Conservation (phyloP, 2,113 vertebrate genomes). For the Rhabdornis inornatus region DNA sequence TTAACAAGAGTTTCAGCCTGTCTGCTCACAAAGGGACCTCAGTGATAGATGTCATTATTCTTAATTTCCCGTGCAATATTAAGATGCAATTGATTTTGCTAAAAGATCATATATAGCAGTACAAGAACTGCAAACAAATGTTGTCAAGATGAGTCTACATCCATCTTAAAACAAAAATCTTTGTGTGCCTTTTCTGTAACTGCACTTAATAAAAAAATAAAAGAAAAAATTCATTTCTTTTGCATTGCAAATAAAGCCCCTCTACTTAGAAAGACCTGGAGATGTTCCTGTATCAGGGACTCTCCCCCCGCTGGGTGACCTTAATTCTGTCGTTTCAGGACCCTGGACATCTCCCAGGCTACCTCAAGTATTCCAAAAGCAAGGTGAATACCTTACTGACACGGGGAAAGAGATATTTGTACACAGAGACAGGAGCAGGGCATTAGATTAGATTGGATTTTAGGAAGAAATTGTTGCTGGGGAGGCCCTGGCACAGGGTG, state of each 20-base stretch:
- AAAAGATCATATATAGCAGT: neutral
- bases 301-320: neutral
- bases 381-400: accelerated
- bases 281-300: neutral
- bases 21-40: neutral
- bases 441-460: neutral
- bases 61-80: neutral
- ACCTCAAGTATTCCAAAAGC: neutral
- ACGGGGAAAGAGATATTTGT: accelerated
- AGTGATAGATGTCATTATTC: neutral
- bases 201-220: neutral
- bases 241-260: neutral
- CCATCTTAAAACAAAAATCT: neutral
- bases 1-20: neutral
- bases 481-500: neutral
- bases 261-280: neutral
- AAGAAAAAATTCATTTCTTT: neutral
- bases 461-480: neutral
- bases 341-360: neutral
- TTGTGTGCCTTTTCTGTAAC: neutral
- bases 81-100: neutral
- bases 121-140: neutral
- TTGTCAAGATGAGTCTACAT: neutral
- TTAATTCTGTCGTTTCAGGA: neutral
- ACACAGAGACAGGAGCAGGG: neutral